Evolutionary conservation across 2,888 invertebrate species (phyloP).

Genomic region (Tromatobia lineatoria): DNA sequence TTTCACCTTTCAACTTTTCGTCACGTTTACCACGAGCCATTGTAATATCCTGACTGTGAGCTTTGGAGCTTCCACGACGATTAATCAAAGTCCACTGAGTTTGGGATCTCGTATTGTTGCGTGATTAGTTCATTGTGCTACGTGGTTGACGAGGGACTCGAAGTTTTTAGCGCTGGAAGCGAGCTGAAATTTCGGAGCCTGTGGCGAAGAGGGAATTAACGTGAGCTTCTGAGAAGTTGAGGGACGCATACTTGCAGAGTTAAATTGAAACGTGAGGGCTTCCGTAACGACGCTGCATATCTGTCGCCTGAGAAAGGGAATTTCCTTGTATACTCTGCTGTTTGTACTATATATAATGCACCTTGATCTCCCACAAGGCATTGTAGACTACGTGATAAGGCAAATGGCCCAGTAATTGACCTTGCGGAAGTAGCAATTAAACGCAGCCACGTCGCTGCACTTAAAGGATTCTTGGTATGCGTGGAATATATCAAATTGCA

Average conservation of each 20-base stretch:
- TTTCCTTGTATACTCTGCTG: not conserved
- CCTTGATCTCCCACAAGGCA: not conserved
- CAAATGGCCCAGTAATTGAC: not conserved
- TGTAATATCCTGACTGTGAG: constrained; percentile 21
- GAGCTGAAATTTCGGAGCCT: not conserved
- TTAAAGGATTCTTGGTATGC: no score
- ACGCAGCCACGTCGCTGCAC: not conserved
- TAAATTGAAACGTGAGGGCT: constrained; percentile 36
- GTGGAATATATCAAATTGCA: no score
- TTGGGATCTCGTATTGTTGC: constrained; percentile 55
- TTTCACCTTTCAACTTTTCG: constrained; percentile 44
- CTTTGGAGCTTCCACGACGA: constrained; percentile 40
- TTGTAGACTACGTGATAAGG: not conserved
- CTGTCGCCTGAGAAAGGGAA: constrained; percentile 8
- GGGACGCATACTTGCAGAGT: constrained; percentile 38
- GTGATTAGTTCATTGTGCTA: constrained; percentile 59
- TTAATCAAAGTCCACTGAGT: constrained; percentile 58
- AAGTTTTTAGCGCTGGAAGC: constrained; percentile 45
- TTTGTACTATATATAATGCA: not conserved
- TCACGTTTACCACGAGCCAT: constrained; percentile 31
- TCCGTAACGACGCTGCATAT: not conserved
- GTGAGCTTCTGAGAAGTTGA: constrained; percentile 58
- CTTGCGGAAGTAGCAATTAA: not conserved
- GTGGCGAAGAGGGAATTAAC: constrained; percentile 28
- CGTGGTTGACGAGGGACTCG: not conserved